phyloP scores from a whole-genome alignment of 2,113 vertebrate genomes.

The Helogale parvula region DNA sequence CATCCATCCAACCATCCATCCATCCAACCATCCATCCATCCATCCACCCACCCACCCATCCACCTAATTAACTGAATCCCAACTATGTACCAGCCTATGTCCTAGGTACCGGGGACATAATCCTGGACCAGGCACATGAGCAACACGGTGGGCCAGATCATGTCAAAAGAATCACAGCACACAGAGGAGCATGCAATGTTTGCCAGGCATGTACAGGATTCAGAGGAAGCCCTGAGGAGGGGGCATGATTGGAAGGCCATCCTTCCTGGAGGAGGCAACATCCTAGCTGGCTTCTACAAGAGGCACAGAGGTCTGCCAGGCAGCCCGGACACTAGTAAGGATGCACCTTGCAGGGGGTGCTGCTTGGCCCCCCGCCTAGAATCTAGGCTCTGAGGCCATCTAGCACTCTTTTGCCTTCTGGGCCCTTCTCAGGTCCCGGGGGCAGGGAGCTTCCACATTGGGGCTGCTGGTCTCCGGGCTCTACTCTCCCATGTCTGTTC shows the following conservation, averaged over 20 bases:
- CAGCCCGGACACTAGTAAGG: neutral
- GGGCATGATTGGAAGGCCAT: neutral
- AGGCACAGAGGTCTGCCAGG: neutral
- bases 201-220: fast-evolving
- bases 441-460: neutral
- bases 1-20: neutral
- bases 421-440: neutral
- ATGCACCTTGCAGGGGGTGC: neutral
- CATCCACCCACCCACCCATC: neutral
- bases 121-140: neutral
- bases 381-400: neutral
- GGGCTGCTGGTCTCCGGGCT: neutral
- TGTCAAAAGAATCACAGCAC: neutral
- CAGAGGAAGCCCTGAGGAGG: neutral
- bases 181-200: fast-evolving
- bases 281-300: neutral
- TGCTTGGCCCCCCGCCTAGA: neutral
- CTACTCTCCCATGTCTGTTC: neutral
- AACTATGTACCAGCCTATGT: neutral
- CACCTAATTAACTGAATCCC: neutral
- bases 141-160: neutral
- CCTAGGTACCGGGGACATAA: neutral
- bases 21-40: neutral
- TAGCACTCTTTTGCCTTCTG: neutral
- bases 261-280: neutral